Evolutionary conservation across 2,113 vertebrate genomes (phyloP).

Genomic region (Brienomyrus longianalis): DNA sequence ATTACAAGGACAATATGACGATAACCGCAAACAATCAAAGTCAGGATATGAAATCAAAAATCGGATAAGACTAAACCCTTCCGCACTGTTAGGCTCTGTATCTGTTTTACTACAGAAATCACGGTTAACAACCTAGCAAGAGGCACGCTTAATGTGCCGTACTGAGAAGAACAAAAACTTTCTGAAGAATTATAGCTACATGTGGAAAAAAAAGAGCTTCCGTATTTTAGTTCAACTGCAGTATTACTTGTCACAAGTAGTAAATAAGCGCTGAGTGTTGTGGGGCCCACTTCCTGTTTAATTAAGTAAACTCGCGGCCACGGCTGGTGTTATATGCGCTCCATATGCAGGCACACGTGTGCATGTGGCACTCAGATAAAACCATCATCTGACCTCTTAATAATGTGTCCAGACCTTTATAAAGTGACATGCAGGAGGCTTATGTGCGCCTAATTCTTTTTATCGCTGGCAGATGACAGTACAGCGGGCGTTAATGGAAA

Average conservation of each 20-base stretch:
- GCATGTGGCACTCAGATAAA: slow-evolving; percentile 33
- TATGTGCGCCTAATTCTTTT: background rate
- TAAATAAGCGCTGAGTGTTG: slow-evolving; percentile 58
- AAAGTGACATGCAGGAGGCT: background rate
- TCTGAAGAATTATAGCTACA: slow-evolving; percentile 43
- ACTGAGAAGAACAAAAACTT: slow-evolving; percentile 30
- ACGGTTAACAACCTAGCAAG: background rate
- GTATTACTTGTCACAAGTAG: slow-evolving; percentile 50
- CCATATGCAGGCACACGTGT: slow-evolving; percentile 9
- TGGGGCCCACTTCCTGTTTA: slow-evolving; percentile 53
- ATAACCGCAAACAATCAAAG: background rate
- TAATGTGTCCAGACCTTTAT: slow-evolving; percentile 23
- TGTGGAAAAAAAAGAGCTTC: slow-evolving; percentile 37
- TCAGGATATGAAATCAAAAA: background rate
- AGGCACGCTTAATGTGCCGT: background rate
- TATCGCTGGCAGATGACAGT: background rate
- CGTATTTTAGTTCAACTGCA: slow-evolving; percentile 37
- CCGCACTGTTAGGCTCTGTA: background rate
- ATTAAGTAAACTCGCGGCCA: slow-evolving; percentile 54
- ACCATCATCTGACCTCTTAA: slow-evolving; percentile 36
- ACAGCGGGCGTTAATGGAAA: background rate
- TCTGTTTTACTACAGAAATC: background rate
- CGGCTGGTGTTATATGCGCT: background rate
- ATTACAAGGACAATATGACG: background rate
- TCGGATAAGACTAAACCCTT: background rate